phyloP scores from a whole-genome alignment of 2,797 vertebrate species.

The Xyrichtys novacula region DNA sequence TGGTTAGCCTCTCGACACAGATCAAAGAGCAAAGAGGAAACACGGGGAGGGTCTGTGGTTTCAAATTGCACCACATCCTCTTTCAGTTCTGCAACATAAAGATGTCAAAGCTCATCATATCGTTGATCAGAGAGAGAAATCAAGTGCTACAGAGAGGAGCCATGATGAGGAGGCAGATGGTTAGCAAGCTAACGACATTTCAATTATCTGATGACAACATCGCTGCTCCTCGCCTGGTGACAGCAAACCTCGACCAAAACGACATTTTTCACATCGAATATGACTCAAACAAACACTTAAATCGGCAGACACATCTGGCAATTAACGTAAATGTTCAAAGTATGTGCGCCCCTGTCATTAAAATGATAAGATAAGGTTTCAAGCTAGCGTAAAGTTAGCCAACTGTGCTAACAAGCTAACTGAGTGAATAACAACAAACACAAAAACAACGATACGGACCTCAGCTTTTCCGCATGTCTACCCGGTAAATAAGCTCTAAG shows the following conservation, averaged over 20 bases:
- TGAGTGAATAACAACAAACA: constrained; percentile 45
- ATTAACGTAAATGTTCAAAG: too few relatives aligned
- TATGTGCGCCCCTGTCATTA: background rate
- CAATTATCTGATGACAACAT: constrained; percentile 37
- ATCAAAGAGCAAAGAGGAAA: constrained; percentile 44
- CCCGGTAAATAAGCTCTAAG: fast-evolving
- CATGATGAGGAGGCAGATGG: constrained; percentile 26
- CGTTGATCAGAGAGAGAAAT: background rate
- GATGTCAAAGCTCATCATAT: constrained; percentile 9
- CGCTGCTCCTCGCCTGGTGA: background rate
- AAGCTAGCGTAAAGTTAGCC: constrained; percentile 34
- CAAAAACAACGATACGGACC: background rate
- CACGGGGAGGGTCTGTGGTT: constrained; percentile 2
- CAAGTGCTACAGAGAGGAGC: constrained; percentile 5
- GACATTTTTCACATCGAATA: too few relatives aligned
- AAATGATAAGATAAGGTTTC: background rate
- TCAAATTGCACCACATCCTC: constrained; percentile 38
- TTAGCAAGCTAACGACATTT: constrained; percentile 22
- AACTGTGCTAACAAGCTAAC: constrained; percentile 12
- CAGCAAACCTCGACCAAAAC: too few relatives aligned
- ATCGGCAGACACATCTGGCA: too few relatives aligned
- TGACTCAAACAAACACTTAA: too few relatives aligned
- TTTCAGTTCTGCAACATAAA: constrained; percentile 30
- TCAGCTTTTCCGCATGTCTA: background rate
- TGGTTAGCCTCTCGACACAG: constrained; percentile 47